Evolutionary conservation across 2,797 vertebrate species (phyloP).

Genomic region (Melanotaenia pygmaea): DNA sequence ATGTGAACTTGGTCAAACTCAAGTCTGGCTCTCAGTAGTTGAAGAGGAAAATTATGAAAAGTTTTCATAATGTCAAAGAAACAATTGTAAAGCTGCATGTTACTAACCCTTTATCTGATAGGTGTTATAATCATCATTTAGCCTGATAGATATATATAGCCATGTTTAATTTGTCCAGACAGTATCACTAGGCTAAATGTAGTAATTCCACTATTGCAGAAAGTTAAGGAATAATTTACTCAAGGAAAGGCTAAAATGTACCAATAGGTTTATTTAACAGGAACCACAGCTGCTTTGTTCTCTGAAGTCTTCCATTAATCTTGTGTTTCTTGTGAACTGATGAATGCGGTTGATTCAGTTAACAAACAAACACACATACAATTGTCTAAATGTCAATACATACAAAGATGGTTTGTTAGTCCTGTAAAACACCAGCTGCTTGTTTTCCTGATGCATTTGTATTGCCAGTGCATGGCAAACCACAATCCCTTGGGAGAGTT

Average conservation of each 20-base stretch:
- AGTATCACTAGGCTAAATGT: neutral
- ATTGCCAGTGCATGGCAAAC: constrained; percentile 19
- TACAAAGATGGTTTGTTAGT: neutral
- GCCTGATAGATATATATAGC: neutral
- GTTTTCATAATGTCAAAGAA: no score
- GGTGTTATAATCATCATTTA: no score
- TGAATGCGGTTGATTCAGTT: no score
- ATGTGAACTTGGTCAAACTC: neutral
- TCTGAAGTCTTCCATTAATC: no score
- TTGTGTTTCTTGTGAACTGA: no score
- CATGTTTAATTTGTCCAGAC: neutral
- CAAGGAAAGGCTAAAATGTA: neutral
- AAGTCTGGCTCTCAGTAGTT: no score
- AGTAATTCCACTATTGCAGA: neutral
- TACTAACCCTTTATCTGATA: no score
- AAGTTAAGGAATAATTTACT: neutral
- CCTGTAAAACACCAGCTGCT: constrained; percentile 3
- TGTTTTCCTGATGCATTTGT: constrained; percentile 28
- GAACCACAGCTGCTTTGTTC: neutral
- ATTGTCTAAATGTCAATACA: no score
- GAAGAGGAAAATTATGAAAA: no score
- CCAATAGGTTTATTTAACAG: neutral
- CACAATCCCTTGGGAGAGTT: constrained; percentile 20
- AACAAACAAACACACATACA: no score
- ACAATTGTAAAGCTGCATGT: no score